phyloP scores from a whole-genome alignment of 2,113 vertebrate genomes.

The Periophthalmus modestus region DNA sequence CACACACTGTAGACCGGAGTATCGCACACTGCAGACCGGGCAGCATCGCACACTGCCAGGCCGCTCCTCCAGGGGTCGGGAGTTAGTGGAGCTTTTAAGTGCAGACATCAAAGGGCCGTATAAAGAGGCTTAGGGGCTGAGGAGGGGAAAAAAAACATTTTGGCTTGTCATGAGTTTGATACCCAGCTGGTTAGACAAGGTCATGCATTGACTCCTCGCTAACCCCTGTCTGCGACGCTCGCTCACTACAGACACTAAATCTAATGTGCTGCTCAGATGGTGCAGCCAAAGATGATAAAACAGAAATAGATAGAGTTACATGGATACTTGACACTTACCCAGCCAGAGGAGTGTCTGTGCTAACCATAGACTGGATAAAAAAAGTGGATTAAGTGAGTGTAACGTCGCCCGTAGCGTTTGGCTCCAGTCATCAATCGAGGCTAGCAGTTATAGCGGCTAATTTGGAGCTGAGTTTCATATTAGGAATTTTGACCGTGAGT shows the following conservation, averaged over 20 bases:
- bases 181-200: constrained; percentile 63
- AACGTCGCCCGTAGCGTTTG: too few species aligned
- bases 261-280: constrained; percentile 3
- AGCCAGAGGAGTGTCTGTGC: too few species aligned
- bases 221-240: constrained; percentile 25
- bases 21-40: too few species aligned
- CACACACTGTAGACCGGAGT: too few species aligned
- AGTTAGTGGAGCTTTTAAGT: constrained; percentile 75
- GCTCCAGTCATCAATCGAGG: too few species aligned
- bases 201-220: constrained; percentile 55
- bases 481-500: too few species aligned
- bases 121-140: constrained; percentile 64
- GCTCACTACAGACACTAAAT: constrained; percentile 10
- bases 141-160: constrained; percentile 45
- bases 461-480: too few species aligned
- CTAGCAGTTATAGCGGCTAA: too few species aligned
- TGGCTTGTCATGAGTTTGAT: constrained; percentile 62
- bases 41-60: constrained; percentile 56
- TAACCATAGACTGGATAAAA: too few species aligned
- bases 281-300: neutral
- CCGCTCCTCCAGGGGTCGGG: constrained; percentile 59
- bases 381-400: too few species aligned
- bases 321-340: too few species aligned
- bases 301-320: neutral
- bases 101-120: constrained; percentile 68